phyloP scores from a whole-genome alignment of 2,888 invertebrate genomes.

The Limnephilus marmoratus region DNA sequence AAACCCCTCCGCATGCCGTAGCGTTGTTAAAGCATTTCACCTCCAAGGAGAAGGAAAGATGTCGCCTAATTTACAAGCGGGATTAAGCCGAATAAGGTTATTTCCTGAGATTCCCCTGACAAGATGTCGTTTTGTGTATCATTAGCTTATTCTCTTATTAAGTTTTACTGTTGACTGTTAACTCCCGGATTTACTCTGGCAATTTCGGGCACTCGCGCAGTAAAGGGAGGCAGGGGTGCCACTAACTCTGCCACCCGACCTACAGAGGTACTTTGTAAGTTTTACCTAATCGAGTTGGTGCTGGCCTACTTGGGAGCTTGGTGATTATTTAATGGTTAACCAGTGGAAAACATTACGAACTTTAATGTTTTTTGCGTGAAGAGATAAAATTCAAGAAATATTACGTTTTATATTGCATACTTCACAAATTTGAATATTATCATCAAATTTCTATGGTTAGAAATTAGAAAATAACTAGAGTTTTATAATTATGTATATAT shows the following conservation, averaged over 20 bases:
- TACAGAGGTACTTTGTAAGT: not conserved
- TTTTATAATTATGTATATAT: too few relatives aligned
- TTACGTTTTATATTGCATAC: not conserved
- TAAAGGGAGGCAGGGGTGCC: not conserved
- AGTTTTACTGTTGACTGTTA: constrained; percentile 58
- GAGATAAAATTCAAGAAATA: not conserved
- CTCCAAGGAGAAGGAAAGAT: constrained; percentile 26
- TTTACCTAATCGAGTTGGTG: not conserved
- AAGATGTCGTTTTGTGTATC: constrained; percentile 63
- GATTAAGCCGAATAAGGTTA: constrained; percentile 60
- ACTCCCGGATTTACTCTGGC: constrained; percentile 49
- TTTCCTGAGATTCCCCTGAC: constrained; percentile 55
- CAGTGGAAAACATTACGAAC: not conserved
- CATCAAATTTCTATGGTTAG: too few relatives aligned
- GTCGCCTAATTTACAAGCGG: constrained; percentile 56
- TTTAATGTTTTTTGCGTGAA: too few relatives aligned
- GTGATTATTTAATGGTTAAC: not conserved
- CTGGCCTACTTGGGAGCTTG: not conserved
- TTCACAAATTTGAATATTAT: too few relatives aligned
- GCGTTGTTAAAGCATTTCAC: not conserved
- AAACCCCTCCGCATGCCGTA: not conserved
- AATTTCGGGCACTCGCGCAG: constrained; percentile 39
- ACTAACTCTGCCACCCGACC: not conserved
- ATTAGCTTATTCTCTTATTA: constrained; percentile 64
- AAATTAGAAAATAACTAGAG: too few relatives aligned